Percentiles rank a stretch among this genome's conserved stretches.
Conservation (phyloP, 2,113 vertebrate genomes). For the Proteles cristata region DNA sequence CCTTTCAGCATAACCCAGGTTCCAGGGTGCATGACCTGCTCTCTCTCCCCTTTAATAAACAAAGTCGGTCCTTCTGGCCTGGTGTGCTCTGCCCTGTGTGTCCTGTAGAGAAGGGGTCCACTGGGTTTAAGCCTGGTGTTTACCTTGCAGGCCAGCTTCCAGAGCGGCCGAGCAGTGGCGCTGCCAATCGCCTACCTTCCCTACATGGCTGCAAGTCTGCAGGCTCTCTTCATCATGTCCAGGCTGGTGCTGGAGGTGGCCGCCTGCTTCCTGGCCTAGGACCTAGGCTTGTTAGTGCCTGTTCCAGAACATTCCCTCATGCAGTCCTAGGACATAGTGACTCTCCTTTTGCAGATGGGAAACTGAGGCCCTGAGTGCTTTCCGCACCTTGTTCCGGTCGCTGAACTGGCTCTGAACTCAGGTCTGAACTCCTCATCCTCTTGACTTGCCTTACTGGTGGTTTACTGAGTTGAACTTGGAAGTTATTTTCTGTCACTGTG, state of each 20-base stretch:
- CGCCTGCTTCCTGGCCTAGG: not conserved
- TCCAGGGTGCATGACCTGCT: not conserved
- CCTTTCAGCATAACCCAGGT: not conserved
- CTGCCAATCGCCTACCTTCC: not conserved
- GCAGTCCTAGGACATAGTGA: not conserved
- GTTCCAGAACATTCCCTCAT: not conserved
- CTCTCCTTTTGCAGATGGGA: not conserved
- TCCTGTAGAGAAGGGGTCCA: not conserved
- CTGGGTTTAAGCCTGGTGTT: not conserved
- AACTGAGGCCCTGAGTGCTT: not conserved
- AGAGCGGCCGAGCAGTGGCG: not conserved
- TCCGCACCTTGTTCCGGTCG: not conserved
- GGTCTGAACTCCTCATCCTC: not conserved
- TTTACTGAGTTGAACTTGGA: not conserved
- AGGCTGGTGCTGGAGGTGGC: not conserved
- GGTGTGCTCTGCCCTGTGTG: not conserved
- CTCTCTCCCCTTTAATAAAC: not conserved
- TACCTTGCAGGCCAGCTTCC: not conserved
- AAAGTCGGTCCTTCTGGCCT: not conserved
- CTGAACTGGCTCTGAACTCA: not conserved
- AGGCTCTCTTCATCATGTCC: not conserved
- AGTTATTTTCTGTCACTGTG: slow-evolving; percentile 6
- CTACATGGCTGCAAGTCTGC: not conserved
- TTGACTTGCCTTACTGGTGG: not conserved
- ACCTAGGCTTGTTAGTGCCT: not conserved